Percentiles rank a stretch among this genome's conserved stretches.
Conservation (phyloP, 2,113 vertebrate species). For the Odocoileus hemionus region DNA sequence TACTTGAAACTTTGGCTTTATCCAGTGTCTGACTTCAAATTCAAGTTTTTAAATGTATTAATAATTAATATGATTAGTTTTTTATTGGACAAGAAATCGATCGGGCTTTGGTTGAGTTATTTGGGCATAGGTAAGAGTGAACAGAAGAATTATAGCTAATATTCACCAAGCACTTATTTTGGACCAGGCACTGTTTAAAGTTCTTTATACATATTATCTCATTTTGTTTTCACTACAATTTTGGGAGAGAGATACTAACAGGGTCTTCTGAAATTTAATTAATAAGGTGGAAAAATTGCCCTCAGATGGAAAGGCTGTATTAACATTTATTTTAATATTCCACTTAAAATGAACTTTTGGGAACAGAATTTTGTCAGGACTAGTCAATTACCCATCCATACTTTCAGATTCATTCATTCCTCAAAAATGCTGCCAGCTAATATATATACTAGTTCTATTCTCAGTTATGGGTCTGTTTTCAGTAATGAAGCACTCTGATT, state of each 20-base stretch:
- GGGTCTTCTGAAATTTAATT: background rate
- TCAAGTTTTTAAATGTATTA: background rate
- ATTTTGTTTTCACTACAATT: background rate
- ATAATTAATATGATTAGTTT: background rate
- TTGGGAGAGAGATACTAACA: background rate
- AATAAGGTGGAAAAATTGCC: background rate
- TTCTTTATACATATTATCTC: background rate
- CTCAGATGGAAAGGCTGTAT: background rate
- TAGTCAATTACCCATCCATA: background rate
- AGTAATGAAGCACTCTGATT: background rate
- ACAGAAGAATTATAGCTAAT: background rate
- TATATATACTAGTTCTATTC: background rate
- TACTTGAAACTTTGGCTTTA: background rate
- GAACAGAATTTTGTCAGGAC: background rate
- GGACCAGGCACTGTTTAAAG: background rate
- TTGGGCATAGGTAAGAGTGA: background rate
- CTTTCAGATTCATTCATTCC: background rate
- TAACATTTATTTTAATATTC: background rate
- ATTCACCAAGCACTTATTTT: background rate
- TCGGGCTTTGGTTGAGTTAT: background rate
- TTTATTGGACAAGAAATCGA: background rate
- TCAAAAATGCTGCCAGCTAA: background rate
- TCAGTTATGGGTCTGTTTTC: background rate
- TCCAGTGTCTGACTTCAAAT: background rate
- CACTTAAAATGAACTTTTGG: background rate